Base-by-base conservation (phyloP, 2,797 vertebrate species). In the Melanotaenia parkinsoni region DNA sequence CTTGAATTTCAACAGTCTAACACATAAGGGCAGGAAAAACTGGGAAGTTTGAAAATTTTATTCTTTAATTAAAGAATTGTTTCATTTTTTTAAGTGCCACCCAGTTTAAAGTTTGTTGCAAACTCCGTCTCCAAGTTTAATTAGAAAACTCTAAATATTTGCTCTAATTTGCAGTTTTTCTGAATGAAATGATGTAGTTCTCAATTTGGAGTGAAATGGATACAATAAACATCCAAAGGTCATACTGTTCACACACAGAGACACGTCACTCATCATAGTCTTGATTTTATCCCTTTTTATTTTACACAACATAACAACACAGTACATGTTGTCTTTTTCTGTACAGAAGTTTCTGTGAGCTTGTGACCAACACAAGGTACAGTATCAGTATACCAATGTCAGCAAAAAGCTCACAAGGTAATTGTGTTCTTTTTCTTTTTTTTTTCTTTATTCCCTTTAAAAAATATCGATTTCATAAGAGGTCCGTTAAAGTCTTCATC, bases 251-350 rank as follows among this genome's bases (percentile, higher is more conserved):
- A 47, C n/a, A 35, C 8, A n/a, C 38, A 50, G 80, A 56, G 92
- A 88, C 84, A 63, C 70, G 66, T 83, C 81, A 70, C 65, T 76
- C 82, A 89, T 89, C 77, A 74, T 80, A 4, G 83, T 86, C 88
- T 93, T 92, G 90, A 83, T 95, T 92, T 94, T 95, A 95, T 92
- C 95, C 94, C 73, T 90, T 70, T 92, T 92, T 93, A 96, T 96
- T 97, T 96, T 95, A 96, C 96, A 96, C 95, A 96, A 96, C 94
- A 94, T 94, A 96, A 95, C 94, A 97, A 96, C 95, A 97, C 94
- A 93, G 92, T 92, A 89, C 92, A 95, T 97, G 96, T 95, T 95
- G 93, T 94, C 86, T 93, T 94, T 91, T 93, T 96, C 93, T 96
- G 95, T 96, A 97, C 94, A 97, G 92, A 89, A 82, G 91, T 92